Evolutionary conservation across 2,888 invertebrate genomes (phyloP), one percentile per base, ranked within the genome.

Genomic region (Cylindroiulus punctatus): DNA sequence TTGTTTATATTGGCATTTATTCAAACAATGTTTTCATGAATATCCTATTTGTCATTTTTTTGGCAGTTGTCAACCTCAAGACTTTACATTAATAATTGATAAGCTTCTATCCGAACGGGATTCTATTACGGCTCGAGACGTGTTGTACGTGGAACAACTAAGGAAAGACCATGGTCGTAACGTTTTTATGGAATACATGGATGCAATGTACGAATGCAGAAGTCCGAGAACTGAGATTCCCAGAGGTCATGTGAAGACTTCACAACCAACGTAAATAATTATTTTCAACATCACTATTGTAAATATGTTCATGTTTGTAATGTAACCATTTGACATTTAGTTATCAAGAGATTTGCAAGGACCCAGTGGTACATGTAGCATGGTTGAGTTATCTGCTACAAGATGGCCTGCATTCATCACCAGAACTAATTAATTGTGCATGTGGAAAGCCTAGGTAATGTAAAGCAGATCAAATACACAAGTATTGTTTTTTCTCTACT

Each of bases 371-470:
- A 10, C 84, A 84, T 4, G n/a, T 47, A 57, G 30, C 84, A n/a
- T 57, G 47, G 84, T 14, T 84, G 32, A 52, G 4, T 26, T 36
- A n/a, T 57, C 30, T 84, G 26, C 30, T 84, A 52, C 42, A 84
- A 57, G 52, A 42, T 52, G 84, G 52, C 17, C 12, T 52, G 12
- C 52, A 36, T 19, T 26, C 30, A 52, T 36, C 44, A 36, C 30
- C 47, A 30, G 10, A 2, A 14, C n/a, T 32, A 19, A 57, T 47
- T 30, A 81, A 86, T 22, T 86, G 86, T 47, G 81, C 17, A 32
- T 86, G 86, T 47, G 82, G 86, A 14, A 86, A 40, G 42, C 86
- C 82, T 8, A 86, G 36, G 86, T 86, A 86, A 76, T 14, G 30
- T 14, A 14, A 76, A 30, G 10, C 30, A 22, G 8, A 8, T 30